Conservation (phyloP, 2,888 invertebrate species). For the Drosophila mayaguana region DNA sequence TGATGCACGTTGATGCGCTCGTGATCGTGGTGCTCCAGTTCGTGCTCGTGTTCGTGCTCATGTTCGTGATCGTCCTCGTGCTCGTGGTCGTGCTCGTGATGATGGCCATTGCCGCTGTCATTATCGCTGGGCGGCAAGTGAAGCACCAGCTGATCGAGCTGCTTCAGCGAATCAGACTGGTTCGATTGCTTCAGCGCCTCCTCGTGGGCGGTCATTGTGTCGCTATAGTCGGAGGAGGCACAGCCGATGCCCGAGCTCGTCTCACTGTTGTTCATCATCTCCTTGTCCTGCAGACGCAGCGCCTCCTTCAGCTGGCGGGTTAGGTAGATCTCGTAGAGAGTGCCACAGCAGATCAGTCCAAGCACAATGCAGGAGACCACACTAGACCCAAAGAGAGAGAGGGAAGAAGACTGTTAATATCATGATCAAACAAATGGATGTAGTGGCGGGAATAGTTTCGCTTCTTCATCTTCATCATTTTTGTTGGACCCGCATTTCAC, state of each 20-base stretch:
- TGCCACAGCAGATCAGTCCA: slow-evolving; percentile 88
- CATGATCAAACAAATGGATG: slow-evolving; percentile 23
- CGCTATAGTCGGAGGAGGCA: slow-evolving; percentile 85
- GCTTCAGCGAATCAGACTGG: slow-evolving; percentile 76
- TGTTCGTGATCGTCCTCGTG: slow-evolving; percentile 28
- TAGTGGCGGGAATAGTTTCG: slow-evolving; percentile 55
- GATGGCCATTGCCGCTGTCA: slow-evolving; percentile 73
- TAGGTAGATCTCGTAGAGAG: slow-evolving; percentile 89
- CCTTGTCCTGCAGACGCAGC: slow-evolving; percentile 82
- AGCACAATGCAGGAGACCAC: slow-evolving; percentile 86
- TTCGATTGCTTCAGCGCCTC: slow-evolving; percentile 65
- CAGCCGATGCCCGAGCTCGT: slow-evolving; percentile 86
- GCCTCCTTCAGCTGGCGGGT: slow-evolving; percentile 77
- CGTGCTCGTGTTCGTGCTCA: slow-evolving; percentile 39
- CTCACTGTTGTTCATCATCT: slow-evolving; percentile 85
- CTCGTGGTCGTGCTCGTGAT: slow-evolving; percentile 46
- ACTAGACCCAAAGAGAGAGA: slow-evolving; percentile 81
- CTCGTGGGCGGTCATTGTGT: slow-evolving; percentile 78
- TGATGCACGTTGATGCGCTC: slow-evolving; percentile 43
- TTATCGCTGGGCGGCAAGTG: slow-evolving; percentile 85
- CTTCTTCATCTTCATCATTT: slow-evolving; percentile 32
- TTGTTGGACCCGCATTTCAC: slow-evolving; percentile 41
- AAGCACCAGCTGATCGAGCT: slow-evolving; percentile 83
- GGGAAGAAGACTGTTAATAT: slow-evolving; percentile 41
- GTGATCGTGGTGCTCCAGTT: slow-evolving; percentile 40